Percentiles rank a stretch among this genome's conserved stretches.
Evolutionary conservation across 2,888 invertebrate species (phyloP).

Genomic region (Agonum fuliginosum): DNA sequence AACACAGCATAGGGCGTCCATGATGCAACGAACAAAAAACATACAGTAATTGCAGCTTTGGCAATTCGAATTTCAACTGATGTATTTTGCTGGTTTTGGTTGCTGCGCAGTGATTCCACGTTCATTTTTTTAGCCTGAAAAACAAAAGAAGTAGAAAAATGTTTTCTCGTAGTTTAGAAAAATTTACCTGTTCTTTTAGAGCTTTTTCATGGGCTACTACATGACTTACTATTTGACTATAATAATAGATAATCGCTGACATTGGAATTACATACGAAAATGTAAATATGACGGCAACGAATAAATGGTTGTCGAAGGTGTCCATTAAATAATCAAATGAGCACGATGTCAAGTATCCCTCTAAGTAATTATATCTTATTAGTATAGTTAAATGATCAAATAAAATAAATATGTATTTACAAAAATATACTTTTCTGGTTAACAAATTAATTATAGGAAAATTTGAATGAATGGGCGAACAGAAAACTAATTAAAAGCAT

Average conservation of each 20-base stretch:
- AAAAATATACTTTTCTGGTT: no score
- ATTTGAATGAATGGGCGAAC: no score
- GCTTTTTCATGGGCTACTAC: conserved; percentile 92
- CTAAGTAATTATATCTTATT: no score
- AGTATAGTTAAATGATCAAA: no score
- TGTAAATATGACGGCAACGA: conserved; percentile 84
- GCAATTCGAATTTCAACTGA: conserved; percentile 91
- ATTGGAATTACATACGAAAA: conserved; percentile 88
- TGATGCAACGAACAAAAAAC: conserved; percentile 88
- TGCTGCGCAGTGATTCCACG: conserved; percentile 86
- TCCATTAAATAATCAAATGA: conserved; percentile 88
- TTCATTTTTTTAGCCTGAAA: conserved; percentile 91
- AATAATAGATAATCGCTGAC: conserved; percentile 86
- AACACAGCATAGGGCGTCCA: conserved; percentile 94
- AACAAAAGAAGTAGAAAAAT: conserved; percentile 41
- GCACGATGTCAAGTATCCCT: conserved; percentile 93
- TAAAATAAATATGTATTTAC: no score
- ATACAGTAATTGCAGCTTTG: conserved; percentile 90
- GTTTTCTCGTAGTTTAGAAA: no score
- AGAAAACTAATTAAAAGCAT: no score
- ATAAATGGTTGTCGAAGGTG: conserved; percentile 85
- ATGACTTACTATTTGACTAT: conserved; percentile 90
- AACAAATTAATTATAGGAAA: no score
- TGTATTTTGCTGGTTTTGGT: conserved; percentile 80
- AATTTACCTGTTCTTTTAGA: conserved; percentile 78